Percentiles rank a stretch among this genome's conserved stretches.
These are phyloP conservation scores for Antheraea mylitta DNA, from an alignment of 1,140 invertebrate species.

Conservation along the genomic window DNA sequence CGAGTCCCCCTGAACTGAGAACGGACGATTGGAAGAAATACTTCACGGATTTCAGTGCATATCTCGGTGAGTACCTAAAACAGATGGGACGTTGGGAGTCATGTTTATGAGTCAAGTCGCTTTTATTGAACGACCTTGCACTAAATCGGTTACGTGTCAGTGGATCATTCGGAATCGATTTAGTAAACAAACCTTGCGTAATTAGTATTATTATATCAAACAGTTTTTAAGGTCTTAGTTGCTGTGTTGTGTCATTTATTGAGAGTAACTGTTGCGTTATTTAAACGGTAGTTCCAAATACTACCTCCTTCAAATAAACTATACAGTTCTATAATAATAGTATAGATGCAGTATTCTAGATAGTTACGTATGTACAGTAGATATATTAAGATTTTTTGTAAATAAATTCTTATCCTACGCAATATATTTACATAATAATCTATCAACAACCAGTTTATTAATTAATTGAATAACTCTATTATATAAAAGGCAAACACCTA, in stretches of 20 bases:
- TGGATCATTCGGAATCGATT: constrained; percentile 54
- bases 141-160: constrained; percentile 69
- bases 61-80: constrained; percentile 67
- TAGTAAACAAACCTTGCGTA: constrained; percentile 65
- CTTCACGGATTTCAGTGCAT: constrained; percentile 73
- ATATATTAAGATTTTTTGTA: not conserved
- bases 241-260: not conserved
- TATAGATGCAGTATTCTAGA: too few relatives aligned
- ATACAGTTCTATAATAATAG: too few relatives aligned
- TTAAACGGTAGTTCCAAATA: too few relatives aligned
- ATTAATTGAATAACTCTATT: too few relatives aligned
- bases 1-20: constrained; percentile 51
- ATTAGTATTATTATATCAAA: constrained; percentile 21
- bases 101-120: constrained; percentile 55
- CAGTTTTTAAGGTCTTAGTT: not conserved
- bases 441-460: too few relatives aligned
- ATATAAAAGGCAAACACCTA: too few relatives aligned
- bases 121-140: constrained; percentile 67
- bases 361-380: too few relatives aligned
- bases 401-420: not conserved
- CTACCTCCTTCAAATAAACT: too few relatives aligned
- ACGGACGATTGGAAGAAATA: constrained; percentile 69
- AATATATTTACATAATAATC: too few relatives aligned
- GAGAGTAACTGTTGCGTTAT: not conserved
- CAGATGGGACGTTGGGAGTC: constrained; percentile 30